phyloP scores from a whole-genome alignment of 2,113 vertebrate genomes.

The Bufo gargarizans region DNA sequence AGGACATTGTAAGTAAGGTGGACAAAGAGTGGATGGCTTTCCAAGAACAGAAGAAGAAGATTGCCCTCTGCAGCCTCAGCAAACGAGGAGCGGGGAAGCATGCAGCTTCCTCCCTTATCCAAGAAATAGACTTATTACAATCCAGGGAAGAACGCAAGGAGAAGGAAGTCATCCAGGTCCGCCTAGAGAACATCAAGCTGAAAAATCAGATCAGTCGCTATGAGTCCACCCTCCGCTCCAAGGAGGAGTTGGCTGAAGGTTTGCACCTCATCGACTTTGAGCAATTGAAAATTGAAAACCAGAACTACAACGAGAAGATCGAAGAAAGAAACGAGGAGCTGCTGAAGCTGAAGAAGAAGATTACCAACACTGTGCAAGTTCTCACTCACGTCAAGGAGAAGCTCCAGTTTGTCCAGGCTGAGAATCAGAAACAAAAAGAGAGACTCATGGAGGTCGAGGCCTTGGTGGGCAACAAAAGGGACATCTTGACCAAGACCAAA shows the following conservation, averaged over 20 bases:
- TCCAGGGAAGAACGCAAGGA: constrained; percentile 71
- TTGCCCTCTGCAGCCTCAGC: constrained; percentile 65
- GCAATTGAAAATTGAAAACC: constrained; percentile 76
- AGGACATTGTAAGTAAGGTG: constrained; percentile 66
- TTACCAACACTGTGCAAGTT: constrained; percentile 68
- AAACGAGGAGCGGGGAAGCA: constrained; percentile 59
- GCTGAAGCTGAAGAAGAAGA: constrained; percentile 70
- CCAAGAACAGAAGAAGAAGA: constrained; percentile 68
- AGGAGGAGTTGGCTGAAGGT: constrained; percentile 63
- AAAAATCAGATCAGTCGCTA: constrained; percentile 68
- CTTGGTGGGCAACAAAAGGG: constrained; percentile 64
- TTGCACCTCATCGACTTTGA: constrained; percentile 72
- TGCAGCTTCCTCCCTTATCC: constrained; percentile 59
- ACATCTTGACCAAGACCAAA: constrained; percentile 72
- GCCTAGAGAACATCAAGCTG: constrained; percentile 77
- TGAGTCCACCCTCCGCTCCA: constrained; percentile 66
- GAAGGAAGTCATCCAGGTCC: constrained; percentile 62
- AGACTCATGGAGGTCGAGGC: constrained; percentile 68
- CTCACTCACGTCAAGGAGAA: constrained; percentile 83
- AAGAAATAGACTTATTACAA: constrained; percentile 68
- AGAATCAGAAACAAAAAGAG: constrained; percentile 66
- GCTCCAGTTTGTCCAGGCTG: constrained; percentile 73
- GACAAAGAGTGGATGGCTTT: constrained; percentile 70
- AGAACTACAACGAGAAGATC: constrained; percentile 68
- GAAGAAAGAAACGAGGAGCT: constrained; percentile 74